Percentiles rank a stretch among this genome's conserved stretches.
Conservation (phyloP, 2,888 invertebrate genomes). For the Hydrotaea diabolus region DNA sequence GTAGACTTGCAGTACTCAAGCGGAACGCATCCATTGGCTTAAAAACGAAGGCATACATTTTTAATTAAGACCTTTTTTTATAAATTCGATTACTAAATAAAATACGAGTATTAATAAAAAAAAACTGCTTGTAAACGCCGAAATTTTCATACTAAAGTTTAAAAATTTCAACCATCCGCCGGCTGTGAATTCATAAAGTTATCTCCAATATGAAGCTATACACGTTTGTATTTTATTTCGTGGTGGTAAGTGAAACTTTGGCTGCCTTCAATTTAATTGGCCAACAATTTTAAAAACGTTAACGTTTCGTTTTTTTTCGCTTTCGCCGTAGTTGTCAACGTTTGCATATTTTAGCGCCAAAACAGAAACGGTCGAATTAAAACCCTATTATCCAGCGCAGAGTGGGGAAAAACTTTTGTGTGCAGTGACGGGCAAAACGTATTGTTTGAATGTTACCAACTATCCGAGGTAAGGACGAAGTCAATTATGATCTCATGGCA, state of each 20-base stretch:
- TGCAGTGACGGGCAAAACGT: constrained; percentile 47
- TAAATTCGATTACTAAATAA: too few species aligned
- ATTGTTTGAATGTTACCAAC: constrained; percentile 51
- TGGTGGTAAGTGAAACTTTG: too few species aligned
- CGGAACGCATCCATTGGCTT: too few species aligned
- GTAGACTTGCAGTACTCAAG: not conserved
- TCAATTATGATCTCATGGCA: too few species aligned
- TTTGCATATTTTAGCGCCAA: constrained; percentile 24
- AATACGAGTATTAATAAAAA: too few species aligned
- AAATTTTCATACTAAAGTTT: too few species aligned
- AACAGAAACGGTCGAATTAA: constrained; percentile 1
- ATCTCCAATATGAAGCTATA: not conserved
- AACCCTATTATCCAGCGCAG: not conserved
- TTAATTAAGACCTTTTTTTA: too few species aligned
- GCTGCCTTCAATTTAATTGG: not conserved
- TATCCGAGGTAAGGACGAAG: constrained; percentile 55
- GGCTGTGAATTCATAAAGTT: too few species aligned
- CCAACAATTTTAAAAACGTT: not conserved
- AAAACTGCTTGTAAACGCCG: too few species aligned
- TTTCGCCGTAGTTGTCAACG: constrained; percentile 20
- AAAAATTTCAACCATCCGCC: too few species aligned
- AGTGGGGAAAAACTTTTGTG: constrained; percentile 52
- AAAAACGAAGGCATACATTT: too few species aligned
- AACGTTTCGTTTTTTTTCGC: too few species aligned
- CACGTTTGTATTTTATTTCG: not conserved